phyloP scores from a whole-genome alignment of 2,797 vertebrate species.

The Semaprochilodus insignis region DNA sequence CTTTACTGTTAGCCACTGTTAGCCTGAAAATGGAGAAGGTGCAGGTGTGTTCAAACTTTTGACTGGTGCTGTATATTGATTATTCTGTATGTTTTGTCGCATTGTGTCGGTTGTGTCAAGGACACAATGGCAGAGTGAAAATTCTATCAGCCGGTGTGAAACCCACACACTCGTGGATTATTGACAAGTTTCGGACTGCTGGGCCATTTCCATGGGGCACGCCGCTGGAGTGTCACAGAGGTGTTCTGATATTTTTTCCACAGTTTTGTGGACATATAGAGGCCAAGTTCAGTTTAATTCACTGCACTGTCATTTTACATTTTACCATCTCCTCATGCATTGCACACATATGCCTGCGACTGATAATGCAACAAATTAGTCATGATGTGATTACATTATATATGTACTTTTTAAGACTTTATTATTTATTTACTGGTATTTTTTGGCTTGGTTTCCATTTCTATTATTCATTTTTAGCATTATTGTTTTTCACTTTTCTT shows the following conservation, averaged over 20 bases:
- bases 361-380: neutral
- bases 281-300: neutral
- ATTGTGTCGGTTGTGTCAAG: neutral
- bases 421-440: no score
- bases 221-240: neutral
- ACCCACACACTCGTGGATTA: neutral
- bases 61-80: neutral
- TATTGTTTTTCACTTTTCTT: no score
- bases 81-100: neutral
- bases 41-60: neutral
- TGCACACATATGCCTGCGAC: neutral
- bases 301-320: neutral
- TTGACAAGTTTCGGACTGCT: slow-evolving; percentile 1
- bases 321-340: neutral
- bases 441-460: no score
- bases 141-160: slow-evolving; percentile 2
- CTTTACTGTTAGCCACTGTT: neutral
- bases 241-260: neutral
- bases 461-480: no score
- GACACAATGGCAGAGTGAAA: neutral
- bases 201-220: neutral
- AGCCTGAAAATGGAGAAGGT: neutral
- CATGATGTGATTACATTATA: neutral
- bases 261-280: neutral
- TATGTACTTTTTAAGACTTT: no score